A percentile compares a stretch with the other conserved stretches of the same genome.
These are phyloP conservation scores for Panopea generosa DNA, from an alignment of 2,888 invertebrate genomes.

Conservation along the genomic window DNA sequence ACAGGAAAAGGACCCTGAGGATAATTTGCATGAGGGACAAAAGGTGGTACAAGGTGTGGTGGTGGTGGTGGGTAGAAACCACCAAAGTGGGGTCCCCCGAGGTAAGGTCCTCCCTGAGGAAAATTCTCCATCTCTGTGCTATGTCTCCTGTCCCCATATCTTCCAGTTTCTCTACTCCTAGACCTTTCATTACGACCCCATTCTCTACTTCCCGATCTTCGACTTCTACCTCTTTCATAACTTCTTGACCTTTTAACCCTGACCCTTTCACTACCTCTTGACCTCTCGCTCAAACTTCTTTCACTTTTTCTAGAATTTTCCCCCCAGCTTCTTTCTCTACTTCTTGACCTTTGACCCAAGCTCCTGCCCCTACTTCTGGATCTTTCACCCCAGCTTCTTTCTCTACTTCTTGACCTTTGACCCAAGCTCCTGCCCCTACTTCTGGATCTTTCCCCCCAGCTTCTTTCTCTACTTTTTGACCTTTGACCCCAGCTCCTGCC, in stretches of 20 bases:
- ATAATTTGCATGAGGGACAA: background rate
- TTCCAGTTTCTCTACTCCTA: too few relatives aligned
- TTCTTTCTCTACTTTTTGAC: background rate
- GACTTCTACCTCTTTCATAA: background rate
- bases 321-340: too few relatives aligned
- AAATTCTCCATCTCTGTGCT: background rate
- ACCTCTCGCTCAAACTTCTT: too few relatives aligned
- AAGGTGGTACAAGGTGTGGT: background rate
- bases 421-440: background rate
- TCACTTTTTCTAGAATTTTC: too few relatives aligned
- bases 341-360: too few relatives aligned
- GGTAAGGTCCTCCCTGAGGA: background rate
- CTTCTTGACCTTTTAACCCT: background rate
- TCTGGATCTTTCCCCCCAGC: background rate
- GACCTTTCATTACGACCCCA: too few relatives aligned
- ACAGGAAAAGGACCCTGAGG: constrained; percentile 12
- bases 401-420: background rate
- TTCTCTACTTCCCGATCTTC: constrained; percentile 11
- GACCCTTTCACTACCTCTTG: background rate
- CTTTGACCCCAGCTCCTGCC: background rate
- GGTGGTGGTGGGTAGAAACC: background rate
- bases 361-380: constrained; percentile 1
- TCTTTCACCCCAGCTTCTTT: background rate
- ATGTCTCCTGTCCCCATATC: too few relatives aligned
- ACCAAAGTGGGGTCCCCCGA: background rate